Evolutionary conservation across 2,113 vertebrate genomes (phyloP).

Genomic region (Cervus canadensis): DNA sequence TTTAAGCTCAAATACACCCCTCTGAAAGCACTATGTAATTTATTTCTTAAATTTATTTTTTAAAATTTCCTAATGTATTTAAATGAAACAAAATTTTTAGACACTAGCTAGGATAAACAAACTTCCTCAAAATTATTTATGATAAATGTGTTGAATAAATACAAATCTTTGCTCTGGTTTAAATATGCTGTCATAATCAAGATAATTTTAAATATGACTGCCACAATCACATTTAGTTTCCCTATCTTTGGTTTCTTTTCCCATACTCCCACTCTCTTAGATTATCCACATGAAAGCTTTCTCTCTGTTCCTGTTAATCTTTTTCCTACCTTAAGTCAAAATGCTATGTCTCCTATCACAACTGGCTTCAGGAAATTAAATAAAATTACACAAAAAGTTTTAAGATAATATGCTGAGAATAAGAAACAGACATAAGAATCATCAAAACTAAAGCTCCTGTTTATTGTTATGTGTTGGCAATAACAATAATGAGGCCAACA

Average conservation of each 20-base stretch:
- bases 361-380: slow-evolving; percentile 60
- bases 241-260: neutral
- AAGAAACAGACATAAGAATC: slow-evolving; percentile 18
- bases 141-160: slow-evolving; percentile 26
- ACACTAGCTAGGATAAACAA: neutral
- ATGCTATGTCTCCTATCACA: slow-evolving; percentile 45
- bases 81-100: slow-evolving; percentile 34
- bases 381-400: slow-evolving; percentile 35
- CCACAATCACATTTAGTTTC: neutral
- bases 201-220: slow-evolving; percentile 3
- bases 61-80: neutral
- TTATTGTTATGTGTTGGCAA: slow-evolving; percentile 4
- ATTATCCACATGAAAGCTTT: slow-evolving; percentile 56
- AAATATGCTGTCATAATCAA: neutral
- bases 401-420: slow-evolving; percentile 44
- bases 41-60: neutral
- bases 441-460: slow-evolving; percentile 30
- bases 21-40: neutral
- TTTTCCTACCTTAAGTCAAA: slow-evolving; percentile 63
- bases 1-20: neutral
- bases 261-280: neutral
- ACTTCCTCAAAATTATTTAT: slow-evolving; percentile 23
- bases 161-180: neutral
- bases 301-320: slow-evolving; percentile 24
- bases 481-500: neutral